These are phyloP conservation scores for Nannoperca australis DNA, from an alignment of 2,797 vertebrate genomes.

Conservation along the genomic window DNA sequence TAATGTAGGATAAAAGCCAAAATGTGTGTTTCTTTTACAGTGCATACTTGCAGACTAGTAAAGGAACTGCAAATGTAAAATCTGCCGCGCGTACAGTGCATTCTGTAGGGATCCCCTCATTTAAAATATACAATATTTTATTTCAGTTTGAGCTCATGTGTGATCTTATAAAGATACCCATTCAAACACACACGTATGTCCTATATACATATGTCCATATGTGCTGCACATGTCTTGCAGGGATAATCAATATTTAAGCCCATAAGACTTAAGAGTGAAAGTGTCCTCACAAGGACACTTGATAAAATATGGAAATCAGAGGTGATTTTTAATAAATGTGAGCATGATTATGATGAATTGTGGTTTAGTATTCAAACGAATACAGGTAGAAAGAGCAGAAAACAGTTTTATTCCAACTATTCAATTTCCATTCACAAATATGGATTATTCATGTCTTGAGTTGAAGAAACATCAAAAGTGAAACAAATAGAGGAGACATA, in stretches of 20 bases:
- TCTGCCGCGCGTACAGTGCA: background rate
- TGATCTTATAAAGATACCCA: conserved; percentile 13
- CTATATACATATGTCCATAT: background rate
- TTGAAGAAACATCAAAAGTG: background rate
- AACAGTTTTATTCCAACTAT: background rate
- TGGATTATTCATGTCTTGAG: conserved; percentile 4
- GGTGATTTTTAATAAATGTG: conserved; percentile 40
- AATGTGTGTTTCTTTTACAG: conserved; percentile 22
- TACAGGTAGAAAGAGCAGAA: conserved; percentile 13
- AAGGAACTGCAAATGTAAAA: conserved; percentile 9
- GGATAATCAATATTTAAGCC: conserved; percentile 38
- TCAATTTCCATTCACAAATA: background rate
- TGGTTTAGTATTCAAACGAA: conserved; percentile 42
- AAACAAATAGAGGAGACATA: background rate
- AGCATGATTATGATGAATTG: conserved; percentile 18
- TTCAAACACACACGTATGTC: conserved; percentile 6
- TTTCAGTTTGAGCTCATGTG: conserved; percentile 11
- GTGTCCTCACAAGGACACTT: conserved; percentile 16
- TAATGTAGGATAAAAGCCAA: background rate
- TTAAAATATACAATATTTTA: conserved; percentile 2
- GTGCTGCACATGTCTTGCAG: conserved; percentile 14
- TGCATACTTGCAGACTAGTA: background rate
- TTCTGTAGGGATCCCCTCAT: conserved; percentile 9
- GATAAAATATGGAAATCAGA: conserved; percentile 37
- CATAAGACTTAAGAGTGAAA: conserved; percentile 7